Base-by-base conservation (phyloP, 1,140 invertebrate genomes). In the Drosophila lowei region DNA sequence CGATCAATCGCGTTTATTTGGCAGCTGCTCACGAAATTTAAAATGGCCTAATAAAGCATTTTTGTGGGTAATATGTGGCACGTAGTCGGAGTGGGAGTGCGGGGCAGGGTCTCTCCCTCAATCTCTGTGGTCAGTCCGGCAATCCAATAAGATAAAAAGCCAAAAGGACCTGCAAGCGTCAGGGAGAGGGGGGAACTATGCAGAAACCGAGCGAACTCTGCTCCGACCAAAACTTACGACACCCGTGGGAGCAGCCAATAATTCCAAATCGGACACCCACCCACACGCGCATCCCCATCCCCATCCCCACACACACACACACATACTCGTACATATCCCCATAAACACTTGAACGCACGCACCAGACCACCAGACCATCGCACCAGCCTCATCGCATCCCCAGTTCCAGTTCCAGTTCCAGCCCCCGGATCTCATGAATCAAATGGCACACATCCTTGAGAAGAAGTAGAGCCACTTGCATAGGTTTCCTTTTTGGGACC, bases 231-330 rank as follows among this genome's bases (percentile, higher is more conserved):
- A 38, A 81, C 53, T 81, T 89, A 89, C 80, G 85, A 89, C 85
- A 89, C 85, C 85, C 85, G 68, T 89, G 85, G 85, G 85, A 89
- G 80, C 86, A 89, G 80, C 78, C 80, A 89, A 89, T 89, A 89
- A 89, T 85, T 80, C 84, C 85, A 89, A 75, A 80, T 86, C 75
- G 75, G 75, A 89, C 80, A 75, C 67, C 57, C 46, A 44, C 57
- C 68, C 47, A 68, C 42, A 43, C 42, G 48, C n/a, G 23, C 52
- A 46, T 44, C 23, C 23, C 38, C 62, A 43, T n/a, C n/a, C n/a
- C n/a, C 52, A 46, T 44, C 23, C 62, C 48, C 44, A 48, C 41
- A 8, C 16, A 8, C 42, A 47, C 21, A 46, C 62, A 8, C 16
- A 6, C 42, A 47, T 3, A 23, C 23, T 23, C 21, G 23, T 25